These are phyloP conservation scores for Neotoma lepida DNA, from an alignment of 2,113 vertebrate genomes.

Conservation along the genomic window DNA sequence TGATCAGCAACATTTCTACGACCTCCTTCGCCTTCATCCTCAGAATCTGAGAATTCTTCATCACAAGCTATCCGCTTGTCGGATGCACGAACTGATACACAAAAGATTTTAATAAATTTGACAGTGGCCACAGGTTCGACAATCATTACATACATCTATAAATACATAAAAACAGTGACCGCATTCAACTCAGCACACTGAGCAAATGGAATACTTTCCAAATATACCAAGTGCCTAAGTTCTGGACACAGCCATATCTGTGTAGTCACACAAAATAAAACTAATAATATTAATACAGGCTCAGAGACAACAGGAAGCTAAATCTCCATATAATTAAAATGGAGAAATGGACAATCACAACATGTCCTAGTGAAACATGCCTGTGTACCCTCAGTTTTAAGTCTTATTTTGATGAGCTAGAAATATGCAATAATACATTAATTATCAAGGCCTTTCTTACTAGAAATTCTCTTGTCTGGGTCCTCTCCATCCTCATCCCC, in stretches of 20 bases:
- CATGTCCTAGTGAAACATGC: not conserved
- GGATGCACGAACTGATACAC: slow-evolving; percentile 90
- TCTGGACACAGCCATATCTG: not conserved
- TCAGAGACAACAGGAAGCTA: not conserved
- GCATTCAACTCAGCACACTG: not conserved
- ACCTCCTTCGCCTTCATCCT: slow-evolving; percentile 95
- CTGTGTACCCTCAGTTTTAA: not conserved
- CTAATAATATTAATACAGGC: slow-evolving; percentile 3
- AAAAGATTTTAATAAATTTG: slow-evolving; percentile 37
- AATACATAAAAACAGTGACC: not conserved
- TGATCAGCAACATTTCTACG: slow-evolving; percentile 92
- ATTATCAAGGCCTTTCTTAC: slow-evolving; percentile 83
- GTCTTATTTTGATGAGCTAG: not conserved
- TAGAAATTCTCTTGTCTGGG: slow-evolving; percentile 95
- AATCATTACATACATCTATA: not conserved
- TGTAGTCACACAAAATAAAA: not conserved
- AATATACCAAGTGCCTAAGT: not conserved
- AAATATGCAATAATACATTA: not conserved
- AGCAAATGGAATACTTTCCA: not conserved
- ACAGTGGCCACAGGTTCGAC: not conserved
- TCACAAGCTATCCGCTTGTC: slow-evolving; percentile 96
- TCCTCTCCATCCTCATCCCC: slow-evolving; percentile 95
- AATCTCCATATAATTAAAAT: not conserved
- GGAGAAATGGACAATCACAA: not conserved
- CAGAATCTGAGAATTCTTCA: slow-evolving; percentile 96